Evolutionary conservation across 2,113 vertebrate genomes (phyloP), one percentile per base, ranked within the genome.

Genomic region (Pangasianodon hypophthalmus): DNA sequence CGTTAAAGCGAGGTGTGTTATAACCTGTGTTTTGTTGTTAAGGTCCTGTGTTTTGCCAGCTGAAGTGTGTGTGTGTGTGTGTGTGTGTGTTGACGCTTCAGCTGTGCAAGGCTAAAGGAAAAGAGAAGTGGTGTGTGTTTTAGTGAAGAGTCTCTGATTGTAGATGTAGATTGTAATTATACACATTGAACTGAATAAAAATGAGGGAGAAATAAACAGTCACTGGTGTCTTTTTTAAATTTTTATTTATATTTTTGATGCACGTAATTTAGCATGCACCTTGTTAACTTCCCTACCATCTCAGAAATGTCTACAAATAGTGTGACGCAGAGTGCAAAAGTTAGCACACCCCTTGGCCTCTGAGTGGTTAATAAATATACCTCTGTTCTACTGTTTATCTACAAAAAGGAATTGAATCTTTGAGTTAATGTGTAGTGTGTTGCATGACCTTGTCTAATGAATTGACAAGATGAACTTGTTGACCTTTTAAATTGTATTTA

Each of bases 111-210:
- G 21, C 54, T 37, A 7, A 64, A 54, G 85, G 80, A 87, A 87
- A 83, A 52, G 52, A 56, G 24, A 60, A 73, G 14, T 14, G 2
- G 71, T 89, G 54, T 85, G 56, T 88, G 52, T 54, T 46, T 88
- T 69, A 10, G 77, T 87, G 29, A 89, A 52, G 56, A 87, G 44
- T 77, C 10, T 50, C 54, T 83, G 79, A 16, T 46, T 82, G 54
- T 88, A 50, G 80, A 60, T 32, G 29, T 52, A 46, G 87, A 7
- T 89, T 91, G 69, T 84, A 48, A 52, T 89, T 32, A n/a, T 58
- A n/a, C 46, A n/a, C 52, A 79, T 56, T 86, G 64, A 81, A 81
- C 85, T 90, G 60, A 90, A 86, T 86, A 86, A 90, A 85, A 90
- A 81, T 81, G 60, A 77, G 71, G 67, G 11, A 69, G 52, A 50